Base-by-base conservation (phyloP, 2,888 invertebrate species). In the Norana najaformis region DNA sequence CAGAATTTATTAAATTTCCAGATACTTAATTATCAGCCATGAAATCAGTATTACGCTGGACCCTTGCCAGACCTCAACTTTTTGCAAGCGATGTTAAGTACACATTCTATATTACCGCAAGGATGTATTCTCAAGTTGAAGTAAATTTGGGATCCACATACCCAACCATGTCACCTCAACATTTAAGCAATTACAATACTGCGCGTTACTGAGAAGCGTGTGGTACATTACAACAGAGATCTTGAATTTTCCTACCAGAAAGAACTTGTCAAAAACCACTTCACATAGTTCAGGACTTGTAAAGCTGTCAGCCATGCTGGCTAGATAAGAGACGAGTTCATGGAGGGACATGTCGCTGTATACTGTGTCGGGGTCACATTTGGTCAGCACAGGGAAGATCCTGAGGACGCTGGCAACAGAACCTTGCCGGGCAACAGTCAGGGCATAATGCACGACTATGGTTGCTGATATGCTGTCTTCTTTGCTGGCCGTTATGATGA, bases 321-420 rank as follows among this genome's bases (percentile, higher is more conserved):
- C 97, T 16, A 99, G 95, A 88, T 97, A 95, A 0, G 97, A 97
- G 36, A 97, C 97, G 93, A 99, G 95, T 30, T 98, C 97, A 96
- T 99, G 98, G 90, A 99, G 95, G 95, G 98, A 98, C 13, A 98
- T 98, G 95, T 99, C 98, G 94, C 98, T 98, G 94, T 98, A 98
- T 0, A 98, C 97, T 91, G 98, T 96, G 93, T 98, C 98, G 93
- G 97, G 97, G 95, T 98, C 97, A 94, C 98, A 98, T 94, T 93
- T 41, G 20, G 90, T 97, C 97, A 99, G 95, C 90, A 97, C 97
- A 14, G 98, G 97, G n/a, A 98, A 95, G 36, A 98, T 97, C 93
- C 98, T 96, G 89, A 94, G 98, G 96, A 91, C 97, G 95, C 30
- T 97, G 97, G 47, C 97, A 96, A 91, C 96, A 95, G 98, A 98